A percentile compares a stretch with the other conserved stretches of the same genome.
Conservation (phyloP, 2,888 invertebrate genomes). For the Nemotelus nigrinus region DNA sequence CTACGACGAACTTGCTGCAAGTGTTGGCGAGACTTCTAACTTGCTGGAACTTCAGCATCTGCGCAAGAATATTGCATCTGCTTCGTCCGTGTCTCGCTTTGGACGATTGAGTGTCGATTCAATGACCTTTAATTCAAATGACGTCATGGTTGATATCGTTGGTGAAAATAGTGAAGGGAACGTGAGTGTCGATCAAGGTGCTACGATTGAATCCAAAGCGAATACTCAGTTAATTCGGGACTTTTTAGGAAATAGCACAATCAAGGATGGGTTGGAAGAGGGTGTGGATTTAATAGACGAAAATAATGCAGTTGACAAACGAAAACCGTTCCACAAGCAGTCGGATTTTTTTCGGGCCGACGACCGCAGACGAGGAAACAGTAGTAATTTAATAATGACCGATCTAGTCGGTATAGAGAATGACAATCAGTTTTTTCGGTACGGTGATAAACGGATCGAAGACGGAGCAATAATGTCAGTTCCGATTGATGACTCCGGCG, state of each 20-base stretch:
- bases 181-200: slow-evolving; percentile 7
- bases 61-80: slow-evolving; percentile 25
- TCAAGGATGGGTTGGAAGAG: slow-evolving; percentile 75
- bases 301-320: slow-evolving; percentile 32
- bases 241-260: slow-evolving; percentile 73
- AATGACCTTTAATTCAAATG: slow-evolving; percentile 30
- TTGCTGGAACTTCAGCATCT: slow-evolving; percentile 44
- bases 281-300: slow-evolving; percentile 69
- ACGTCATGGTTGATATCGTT: slow-evolving; percentile 21
- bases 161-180: slow-evolving; percentile 11
- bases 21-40: slow-evolving; percentile 48
- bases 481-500: slow-evolving; percentile 59
- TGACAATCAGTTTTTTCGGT: slow-evolving; percentile 60
- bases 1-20: slow-evolving; percentile 49
- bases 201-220: slow-evolving; percentile 22
- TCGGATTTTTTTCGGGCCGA: slow-evolving; percentile 57
- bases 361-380: slow-evolving; percentile 54
- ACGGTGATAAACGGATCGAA: slow-evolving; percentile 56
- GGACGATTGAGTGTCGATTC: slow-evolving; percentile 36
- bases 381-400: slow-evolving; percentile 52
- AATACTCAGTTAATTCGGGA: slow-evolving; percentile 67
- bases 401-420: slow-evolving; percentile 50
- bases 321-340: slow-evolving; percentile 45
- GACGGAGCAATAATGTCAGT: slow-evolving; percentile 56
- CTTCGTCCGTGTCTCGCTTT: background rate